Conservation (phyloP, 1,140 invertebrate species). For the Drosophila tropicalis region DNA sequence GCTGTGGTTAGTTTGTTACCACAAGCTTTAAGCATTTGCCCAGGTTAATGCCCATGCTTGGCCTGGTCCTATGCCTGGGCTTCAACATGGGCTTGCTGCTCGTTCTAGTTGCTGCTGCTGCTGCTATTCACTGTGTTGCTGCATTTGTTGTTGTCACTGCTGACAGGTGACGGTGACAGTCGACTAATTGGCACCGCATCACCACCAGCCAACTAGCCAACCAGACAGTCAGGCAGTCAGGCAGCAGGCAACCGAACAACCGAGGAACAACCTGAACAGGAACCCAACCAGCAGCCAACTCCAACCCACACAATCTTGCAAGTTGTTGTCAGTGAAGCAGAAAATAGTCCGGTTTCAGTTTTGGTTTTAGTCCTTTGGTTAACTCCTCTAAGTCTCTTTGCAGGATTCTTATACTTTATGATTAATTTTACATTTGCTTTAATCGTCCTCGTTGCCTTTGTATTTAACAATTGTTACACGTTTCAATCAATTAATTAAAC, state of each 20-base stretch:
- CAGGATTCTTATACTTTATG: background rate
- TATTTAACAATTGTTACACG: conserved; percentile 42
- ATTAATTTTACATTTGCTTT: conserved; percentile 2
- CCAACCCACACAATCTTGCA: conserved; percentile 43
- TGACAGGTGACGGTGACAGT: conserved; percentile 52
- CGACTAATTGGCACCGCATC: conserved; percentile 56
- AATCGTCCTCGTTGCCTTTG: background rate
- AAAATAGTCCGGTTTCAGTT: conserved; percentile 36
- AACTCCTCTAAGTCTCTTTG: background rate
- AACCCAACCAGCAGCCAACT: conserved; percentile 26
- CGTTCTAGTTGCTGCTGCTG: conserved; percentile 4
- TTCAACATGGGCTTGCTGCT: background rate
- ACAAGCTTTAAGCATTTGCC: conserved; percentile 20
- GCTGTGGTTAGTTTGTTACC: conserved; percentile 19
- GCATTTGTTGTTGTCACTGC: conserved; percentile 25
- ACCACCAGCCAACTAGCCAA: background rate
- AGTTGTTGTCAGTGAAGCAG: conserved; percentile 39
- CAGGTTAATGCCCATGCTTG: conserved; percentile 12
- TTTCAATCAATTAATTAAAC: conserved; percentile 55
- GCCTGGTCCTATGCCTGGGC: background rate
- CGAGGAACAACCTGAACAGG: conserved; percentile 7
- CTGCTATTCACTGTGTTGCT: background rate
- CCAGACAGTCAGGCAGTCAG: background rate
- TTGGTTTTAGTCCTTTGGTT: conserved; percentile 14
- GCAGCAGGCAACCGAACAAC: background rate